A percentile compares a stretch with the other conserved stretches of the same genome.
Conservation (phyloP, 2,888 invertebrate species). For the Drosophila anceps region DNA sequence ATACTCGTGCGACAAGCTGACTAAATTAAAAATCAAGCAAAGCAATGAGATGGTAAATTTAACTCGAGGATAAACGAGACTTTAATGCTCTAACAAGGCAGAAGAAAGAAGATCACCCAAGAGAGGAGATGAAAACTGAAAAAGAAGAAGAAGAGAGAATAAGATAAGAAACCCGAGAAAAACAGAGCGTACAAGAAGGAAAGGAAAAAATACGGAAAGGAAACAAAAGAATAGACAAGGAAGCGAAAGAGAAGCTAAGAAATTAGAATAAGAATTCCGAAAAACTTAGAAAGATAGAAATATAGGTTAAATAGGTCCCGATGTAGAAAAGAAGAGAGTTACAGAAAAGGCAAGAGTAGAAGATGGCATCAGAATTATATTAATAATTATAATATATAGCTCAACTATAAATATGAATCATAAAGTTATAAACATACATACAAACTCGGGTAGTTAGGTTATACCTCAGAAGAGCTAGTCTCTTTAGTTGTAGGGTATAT, state of each 20-base stretch:
- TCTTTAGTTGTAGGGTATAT: constrained; percentile 17
- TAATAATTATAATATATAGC: too few species aligned
- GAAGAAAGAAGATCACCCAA: background rate
- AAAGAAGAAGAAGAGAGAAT: background rate
- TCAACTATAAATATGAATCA: too few species aligned
- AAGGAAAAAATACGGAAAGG: background rate
- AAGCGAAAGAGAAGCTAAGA: too few species aligned
- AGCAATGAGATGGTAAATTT: background rate
- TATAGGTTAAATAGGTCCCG: too few species aligned
- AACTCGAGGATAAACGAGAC: background rate
- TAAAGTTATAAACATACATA: too few species aligned
- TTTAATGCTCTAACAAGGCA: constrained; percentile 16
- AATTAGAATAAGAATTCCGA: too few species aligned
- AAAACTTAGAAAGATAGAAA: too few species aligned
- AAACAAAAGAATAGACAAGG: background rate
- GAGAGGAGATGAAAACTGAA: background rate
- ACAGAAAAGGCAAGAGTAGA: too few species aligned
- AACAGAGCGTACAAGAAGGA: background rate
- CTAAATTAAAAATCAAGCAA: constrained; percentile 82
- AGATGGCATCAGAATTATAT: too few species aligned
- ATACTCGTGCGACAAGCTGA: constrained; percentile 77
- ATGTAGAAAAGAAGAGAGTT: too few species aligned
- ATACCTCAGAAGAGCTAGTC: background rate
- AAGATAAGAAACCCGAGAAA: too few species aligned
- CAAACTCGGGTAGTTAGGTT: too few species aligned